These are phyloP conservation scores for Sylvia atricapilla DNA, from an alignment of 2,113 vertebrate species.

Conservation along the genomic window DNA sequence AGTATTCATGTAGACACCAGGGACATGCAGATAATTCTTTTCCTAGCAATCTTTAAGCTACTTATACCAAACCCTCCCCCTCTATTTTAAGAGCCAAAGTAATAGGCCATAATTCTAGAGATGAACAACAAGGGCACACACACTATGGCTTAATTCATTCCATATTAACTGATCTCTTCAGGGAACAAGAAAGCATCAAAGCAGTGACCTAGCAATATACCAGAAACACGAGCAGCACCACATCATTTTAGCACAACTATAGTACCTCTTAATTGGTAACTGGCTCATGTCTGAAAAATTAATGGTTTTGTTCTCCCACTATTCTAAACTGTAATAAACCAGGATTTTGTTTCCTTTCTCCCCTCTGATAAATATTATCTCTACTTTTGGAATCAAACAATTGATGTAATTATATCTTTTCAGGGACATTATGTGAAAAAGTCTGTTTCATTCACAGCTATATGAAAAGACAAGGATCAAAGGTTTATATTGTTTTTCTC, in stretches of 20 bases:
- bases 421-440: background rate
- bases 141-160: background rate
- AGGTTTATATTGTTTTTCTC: background rate
- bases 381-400: background rate
- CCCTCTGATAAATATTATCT: background rate
- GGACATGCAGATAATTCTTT: background rate
- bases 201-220: background rate
- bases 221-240: background rate
- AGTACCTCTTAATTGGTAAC: background rate
- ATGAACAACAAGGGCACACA: background rate
- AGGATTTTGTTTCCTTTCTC: background rate
- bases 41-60: background rate
- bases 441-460: background rate
- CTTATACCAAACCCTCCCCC: background rate
- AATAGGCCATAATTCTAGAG: background rate
- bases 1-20: background rate
- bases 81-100: background rate
- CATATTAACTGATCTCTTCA: background rate
- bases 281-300: background rate
- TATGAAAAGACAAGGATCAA: background rate
- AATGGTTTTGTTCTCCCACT: background rate
- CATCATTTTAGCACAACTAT: background rate
- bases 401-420: background rate
- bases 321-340: background rate
- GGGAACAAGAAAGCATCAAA: background rate